Percentiles rank a stretch among this genome's conserved stretches.
phyloP scores from a whole-genome alignment of 2,113 vertebrate species.

The Microcebus ravelobensis region DNA sequence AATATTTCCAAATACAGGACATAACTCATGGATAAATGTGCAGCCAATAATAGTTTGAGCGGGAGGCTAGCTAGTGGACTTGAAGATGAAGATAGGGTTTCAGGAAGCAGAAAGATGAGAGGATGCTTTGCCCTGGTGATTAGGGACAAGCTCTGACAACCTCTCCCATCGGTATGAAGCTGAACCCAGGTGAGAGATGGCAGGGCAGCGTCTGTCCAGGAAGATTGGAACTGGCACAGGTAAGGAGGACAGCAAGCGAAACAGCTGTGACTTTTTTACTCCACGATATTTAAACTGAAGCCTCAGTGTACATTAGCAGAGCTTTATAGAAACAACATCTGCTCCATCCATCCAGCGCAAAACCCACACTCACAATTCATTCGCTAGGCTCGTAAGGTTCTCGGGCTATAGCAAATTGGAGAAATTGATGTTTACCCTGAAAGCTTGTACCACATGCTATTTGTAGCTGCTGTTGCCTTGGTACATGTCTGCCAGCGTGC shows the following conservation, averaged over 20 bases:
- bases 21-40: not conserved
- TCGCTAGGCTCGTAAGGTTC: slow-evolving; percentile 76
- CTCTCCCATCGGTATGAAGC: not conserved
- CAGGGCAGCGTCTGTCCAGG: not conserved
- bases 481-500: slow-evolving; percentile 78
- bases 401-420: slow-evolving; percentile 81
- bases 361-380: slow-evolving; percentile 70
- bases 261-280: slow-evolving; percentile 55
- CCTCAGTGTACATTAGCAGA: slow-evolving; percentile 30
- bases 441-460: slow-evolving; percentile 69
- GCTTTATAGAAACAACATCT: slow-evolving; percentile 28
- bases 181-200: not conserved
- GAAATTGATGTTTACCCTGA: slow-evolving; percentile 83
- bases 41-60: not conserved
- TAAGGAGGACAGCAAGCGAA: not conserved
- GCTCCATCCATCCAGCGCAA: slow-evolving; percentile 46
- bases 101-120: not conserved
- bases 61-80: not conserved
- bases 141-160: not conserved
- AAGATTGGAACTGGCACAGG: not conserved
- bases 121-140: not conserved
- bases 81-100: not conserved
- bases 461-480: slow-evolving; percentile 80
- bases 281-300: slow-evolving; percentile 53
- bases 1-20: not conserved